Base-by-base conservation (phyloP, 1,140 invertebrate species). In the Luehdorfia chinensis region DNA sequence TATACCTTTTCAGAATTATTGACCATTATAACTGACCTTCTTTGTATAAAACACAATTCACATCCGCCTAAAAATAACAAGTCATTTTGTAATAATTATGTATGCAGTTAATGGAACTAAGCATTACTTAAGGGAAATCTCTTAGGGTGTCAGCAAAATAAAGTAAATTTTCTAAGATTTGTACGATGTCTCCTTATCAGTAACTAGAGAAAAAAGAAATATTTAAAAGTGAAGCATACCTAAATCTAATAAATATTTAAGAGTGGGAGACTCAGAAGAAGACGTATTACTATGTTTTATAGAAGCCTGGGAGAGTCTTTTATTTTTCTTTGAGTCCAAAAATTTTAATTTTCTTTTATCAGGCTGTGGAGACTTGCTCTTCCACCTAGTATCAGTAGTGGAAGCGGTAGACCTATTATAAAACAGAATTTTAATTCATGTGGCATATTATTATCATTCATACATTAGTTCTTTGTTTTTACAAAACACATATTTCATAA, bases 1-100 rank as follows among this genome's bases (percentile, higher is more conserved):
- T 84, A 86, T 0, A 86, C 66, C 55, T 83, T 84, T 34, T 80
- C 76, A 1, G 77, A 84, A 66, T 84, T 84, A 43, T 85, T 85
- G 0, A 70, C 62, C 79, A 85, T 80, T 0, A 74, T 66, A 1
- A 84, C 39, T n/a, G 76, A 66, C 25, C 79, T 65, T 57, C 55
- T 81, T 51, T 78, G 66, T 13, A 75, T 50, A 2, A 50, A 32
- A 48, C 56, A 66, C 21, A 85, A 31, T 50, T 84, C 75, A 55
- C 79, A 81, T 2, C 77, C 79, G 44, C 75, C 79, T 84, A 19
- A 12, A 30, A 30, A n/a, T n/a, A n/a, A 3, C 6, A 9, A 30
- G 9, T 9, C 9, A 13, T 30, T 15, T 14, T n/a, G n/a, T 31
- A 28, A 30, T 30, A 30, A 30, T 30, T 4, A 2, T 21, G 19